These are phyloP conservation scores for Plectropomus leopardus DNA, from an alignment of 2,113 vertebrate genomes.

Conservation along the genomic window DNA sequence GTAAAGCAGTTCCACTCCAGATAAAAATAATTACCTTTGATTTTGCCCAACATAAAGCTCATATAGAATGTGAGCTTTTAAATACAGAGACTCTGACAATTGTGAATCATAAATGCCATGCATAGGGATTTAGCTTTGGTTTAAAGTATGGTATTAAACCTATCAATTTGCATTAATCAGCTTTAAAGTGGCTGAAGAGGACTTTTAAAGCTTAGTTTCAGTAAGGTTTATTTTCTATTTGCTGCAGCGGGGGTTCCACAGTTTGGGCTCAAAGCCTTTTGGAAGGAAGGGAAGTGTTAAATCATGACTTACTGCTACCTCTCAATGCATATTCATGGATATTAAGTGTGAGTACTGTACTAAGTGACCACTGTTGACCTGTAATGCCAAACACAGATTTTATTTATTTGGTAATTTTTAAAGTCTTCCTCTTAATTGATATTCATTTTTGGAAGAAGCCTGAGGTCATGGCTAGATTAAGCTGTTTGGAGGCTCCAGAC, in stretches of 20 bases:
- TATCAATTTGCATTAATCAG: slow-evolving; percentile 50
- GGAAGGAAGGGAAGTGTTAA: neutral
- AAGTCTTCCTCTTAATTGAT: neutral
- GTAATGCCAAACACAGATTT: neutral
- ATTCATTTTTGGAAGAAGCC: neutral
- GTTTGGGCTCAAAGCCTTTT: slow-evolving; percentile 9
- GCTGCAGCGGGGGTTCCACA: slow-evolving; percentile 1
- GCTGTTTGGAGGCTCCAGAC: no score
- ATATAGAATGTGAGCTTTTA: slow-evolving; percentile 26
- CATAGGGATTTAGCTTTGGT: slow-evolving; percentile 18
- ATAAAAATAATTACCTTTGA: slow-evolving; percentile 17
- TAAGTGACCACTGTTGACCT: neutral
- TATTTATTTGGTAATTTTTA: neutral
- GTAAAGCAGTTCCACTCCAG: slow-evolving; percentile 6
- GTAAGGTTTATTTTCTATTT: slow-evolving; percentile 42
- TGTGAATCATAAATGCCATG: slow-evolving; percentile 27
- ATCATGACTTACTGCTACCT: neutral
- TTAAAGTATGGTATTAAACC: slow-evolving; percentile 46
- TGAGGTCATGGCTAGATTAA: neutral
- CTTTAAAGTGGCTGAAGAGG: slow-evolving; percentile 40
- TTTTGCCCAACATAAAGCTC: neutral
- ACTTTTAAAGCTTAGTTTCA: slow-evolving; percentile 42
- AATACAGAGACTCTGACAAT: slow-evolving; percentile 22
- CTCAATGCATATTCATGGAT: neutral
- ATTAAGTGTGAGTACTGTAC: neutral